Percentiles rank a stretch among this genome's conserved stretches.
These are phyloP conservation scores for Bufotes viridis DNA, from an alignment of 2,797 vertebrate genomes.

Conservation along the genomic window DNA sequence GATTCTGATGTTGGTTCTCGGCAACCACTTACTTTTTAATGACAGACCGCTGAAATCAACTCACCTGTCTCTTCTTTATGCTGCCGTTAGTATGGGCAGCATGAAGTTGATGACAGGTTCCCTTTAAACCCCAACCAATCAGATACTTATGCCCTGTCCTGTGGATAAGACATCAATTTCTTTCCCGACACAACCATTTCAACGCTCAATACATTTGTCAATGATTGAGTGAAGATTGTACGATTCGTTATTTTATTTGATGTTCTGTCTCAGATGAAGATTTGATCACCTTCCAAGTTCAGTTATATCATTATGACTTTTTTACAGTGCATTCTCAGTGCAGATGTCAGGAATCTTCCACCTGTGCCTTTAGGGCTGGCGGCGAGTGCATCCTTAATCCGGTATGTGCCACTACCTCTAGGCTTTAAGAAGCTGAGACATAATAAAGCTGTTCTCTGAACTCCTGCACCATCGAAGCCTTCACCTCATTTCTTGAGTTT, in stretches of 20 bases:
- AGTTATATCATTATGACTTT: neutral
- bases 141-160: no score
- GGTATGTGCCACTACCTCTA: neutral
- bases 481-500: neutral
- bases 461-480: neutral
- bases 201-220: no score
- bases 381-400: slow-evolving; percentile 21
- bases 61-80: no score
- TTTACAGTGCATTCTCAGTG: neutral
- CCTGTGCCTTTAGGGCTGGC: neutral
- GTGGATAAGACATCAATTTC: no score
- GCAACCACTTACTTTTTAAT: no score
- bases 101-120: no score
- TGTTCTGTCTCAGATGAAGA: neutral
- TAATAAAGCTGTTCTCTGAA: neutral
- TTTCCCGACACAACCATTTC: no score
- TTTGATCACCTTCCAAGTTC: neutral
- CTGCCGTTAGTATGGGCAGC: no score
- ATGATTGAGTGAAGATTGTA: no score
- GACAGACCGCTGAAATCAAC: no score
- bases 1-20: no score
- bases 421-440: neutral
- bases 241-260: neutral
- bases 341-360: neutral
- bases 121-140: no score